These are phyloP conservation scores for Agrochola lychnidis DNA, from an alignment of 2,888 invertebrate genomes.

Conservation along the genomic window DNA sequence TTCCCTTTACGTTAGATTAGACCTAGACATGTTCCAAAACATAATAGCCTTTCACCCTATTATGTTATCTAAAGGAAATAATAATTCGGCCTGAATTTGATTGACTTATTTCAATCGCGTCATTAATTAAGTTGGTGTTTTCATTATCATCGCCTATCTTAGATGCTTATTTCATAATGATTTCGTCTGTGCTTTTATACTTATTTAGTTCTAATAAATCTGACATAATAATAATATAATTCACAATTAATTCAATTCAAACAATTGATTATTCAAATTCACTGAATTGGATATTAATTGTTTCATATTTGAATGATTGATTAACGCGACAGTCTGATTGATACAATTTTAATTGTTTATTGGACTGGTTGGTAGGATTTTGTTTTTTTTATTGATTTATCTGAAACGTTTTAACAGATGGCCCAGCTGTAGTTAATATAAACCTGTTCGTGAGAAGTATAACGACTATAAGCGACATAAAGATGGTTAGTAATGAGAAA, in stretches of 20 bases:
- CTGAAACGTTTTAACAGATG: constrained; percentile 92
- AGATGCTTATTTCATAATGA: constrained; percentile 34
- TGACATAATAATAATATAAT: background rate
- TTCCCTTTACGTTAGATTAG: constrained; percentile 49
- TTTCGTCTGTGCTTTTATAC: constrained; percentile 30
- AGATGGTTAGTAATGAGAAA: constrained; percentile 96
- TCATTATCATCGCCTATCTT: constrained; percentile 17
- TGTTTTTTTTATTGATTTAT: constrained; percentile 49
- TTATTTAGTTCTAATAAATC: constrained; percentile 21
- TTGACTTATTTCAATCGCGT: constrained; percentile 25
- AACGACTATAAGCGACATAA: constrained; percentile 99
- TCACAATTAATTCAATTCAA: constrained; percentile 21
- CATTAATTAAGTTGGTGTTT: constrained; percentile 19
- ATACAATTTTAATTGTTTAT: constrained; percentile 34
- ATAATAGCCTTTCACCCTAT: constrained; percentile 27
- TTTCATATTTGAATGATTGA: constrained; percentile 33
- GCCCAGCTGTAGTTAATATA: constrained; percentile 98
- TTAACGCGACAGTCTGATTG: constrained; percentile 22
- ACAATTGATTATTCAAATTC: constrained; percentile 34
- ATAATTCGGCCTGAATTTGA: constrained; percentile 16
- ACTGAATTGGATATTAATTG: constrained; percentile 19
- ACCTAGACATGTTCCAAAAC: constrained; percentile 52
- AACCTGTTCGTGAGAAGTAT: constrained; percentile 99
- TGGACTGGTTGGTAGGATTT: constrained; percentile 18
- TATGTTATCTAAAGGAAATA: constrained; percentile 24